Evolutionary conservation across 2,113 vertebrate genomes (phyloP).

Genomic region (Rhagologus leucostigma): DNA sequence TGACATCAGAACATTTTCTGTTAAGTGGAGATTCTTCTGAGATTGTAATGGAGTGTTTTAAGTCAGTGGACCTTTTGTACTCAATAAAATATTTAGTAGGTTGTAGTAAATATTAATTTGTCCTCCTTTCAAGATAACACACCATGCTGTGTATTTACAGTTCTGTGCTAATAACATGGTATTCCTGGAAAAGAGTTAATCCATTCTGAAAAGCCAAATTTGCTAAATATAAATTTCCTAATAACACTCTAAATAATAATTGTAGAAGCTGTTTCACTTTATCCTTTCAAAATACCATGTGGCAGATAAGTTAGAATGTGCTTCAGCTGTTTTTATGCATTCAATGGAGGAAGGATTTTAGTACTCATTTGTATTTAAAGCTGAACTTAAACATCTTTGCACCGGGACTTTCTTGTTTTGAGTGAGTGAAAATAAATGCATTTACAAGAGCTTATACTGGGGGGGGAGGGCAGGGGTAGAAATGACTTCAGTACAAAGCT

Average conservation of each 20-base stretch:
- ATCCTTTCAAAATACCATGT: not conserved
- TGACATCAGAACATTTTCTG: not conserved
- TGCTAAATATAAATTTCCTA: not conserved
- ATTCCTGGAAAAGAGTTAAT: not conserved
- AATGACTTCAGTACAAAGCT: not conserved
- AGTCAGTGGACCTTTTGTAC: conserved; percentile 10
- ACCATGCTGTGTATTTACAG: not conserved
- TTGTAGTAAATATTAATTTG: conserved; percentile 48
- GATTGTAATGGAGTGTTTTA: conserved; percentile 12
- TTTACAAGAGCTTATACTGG: not conserved
- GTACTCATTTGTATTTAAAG: not conserved
- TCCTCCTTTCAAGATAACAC: conserved; percentile 19
- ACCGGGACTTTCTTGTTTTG: not conserved
- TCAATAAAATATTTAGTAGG: conserved; percentile 41
- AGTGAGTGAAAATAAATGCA: not conserved
- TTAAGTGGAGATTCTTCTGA: not conserved
- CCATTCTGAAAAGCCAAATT: not conserved
- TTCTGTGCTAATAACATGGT: not conserved
- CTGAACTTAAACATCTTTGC: not conserved
- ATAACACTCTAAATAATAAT: not conserved
- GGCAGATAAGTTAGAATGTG: not conserved
- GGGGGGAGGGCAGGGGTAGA: not conserved
- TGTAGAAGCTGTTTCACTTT: not conserved
- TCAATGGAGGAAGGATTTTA: not conserved
- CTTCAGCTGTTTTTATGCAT: not conserved